Evolutionary conservation across 2,797 vertebrate genomes (phyloP).

Genomic region (Spinus pinus): DNA sequence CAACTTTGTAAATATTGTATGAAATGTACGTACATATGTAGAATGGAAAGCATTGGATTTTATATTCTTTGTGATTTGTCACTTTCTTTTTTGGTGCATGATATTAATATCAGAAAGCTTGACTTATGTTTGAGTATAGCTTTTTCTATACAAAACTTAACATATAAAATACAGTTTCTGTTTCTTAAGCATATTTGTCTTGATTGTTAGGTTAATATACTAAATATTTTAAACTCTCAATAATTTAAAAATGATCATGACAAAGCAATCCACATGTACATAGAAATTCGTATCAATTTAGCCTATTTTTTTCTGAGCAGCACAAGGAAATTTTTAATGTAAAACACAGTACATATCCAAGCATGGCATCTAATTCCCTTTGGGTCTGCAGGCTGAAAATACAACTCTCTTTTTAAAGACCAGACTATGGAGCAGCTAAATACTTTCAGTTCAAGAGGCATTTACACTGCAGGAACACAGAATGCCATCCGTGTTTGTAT

Average conservation of each 20-base stretch:
- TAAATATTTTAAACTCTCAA: background rate
- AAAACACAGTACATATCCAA: background rate
- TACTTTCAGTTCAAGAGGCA: slow-evolving; percentile 3
- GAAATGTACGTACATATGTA: background rate
- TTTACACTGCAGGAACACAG: slow-evolving; percentile 14
- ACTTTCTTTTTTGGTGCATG: background rate
- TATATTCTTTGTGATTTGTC: background rate
- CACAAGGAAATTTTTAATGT: background rate
- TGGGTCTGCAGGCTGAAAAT: background rate
- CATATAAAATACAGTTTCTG: background rate
- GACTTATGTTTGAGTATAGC: background rate
- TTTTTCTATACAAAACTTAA: background rate
- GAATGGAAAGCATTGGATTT: background rate
- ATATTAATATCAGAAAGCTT: background rate
- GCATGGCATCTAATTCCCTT: background rate
- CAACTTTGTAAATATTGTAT: background rate
- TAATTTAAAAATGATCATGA: background rate
- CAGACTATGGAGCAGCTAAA: background rate
- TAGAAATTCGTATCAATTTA: background rate
- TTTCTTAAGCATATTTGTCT: background rate
- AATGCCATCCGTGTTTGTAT: slow-evolving; percentile 19
- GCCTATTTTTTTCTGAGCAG: background rate
- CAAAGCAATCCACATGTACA: background rate
- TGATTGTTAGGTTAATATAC: background rate
- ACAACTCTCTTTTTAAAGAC: background rate